Base-by-base conservation (phyloP, 2,797 vertebrate species). In the Pseudomugil tenellus region DNA sequence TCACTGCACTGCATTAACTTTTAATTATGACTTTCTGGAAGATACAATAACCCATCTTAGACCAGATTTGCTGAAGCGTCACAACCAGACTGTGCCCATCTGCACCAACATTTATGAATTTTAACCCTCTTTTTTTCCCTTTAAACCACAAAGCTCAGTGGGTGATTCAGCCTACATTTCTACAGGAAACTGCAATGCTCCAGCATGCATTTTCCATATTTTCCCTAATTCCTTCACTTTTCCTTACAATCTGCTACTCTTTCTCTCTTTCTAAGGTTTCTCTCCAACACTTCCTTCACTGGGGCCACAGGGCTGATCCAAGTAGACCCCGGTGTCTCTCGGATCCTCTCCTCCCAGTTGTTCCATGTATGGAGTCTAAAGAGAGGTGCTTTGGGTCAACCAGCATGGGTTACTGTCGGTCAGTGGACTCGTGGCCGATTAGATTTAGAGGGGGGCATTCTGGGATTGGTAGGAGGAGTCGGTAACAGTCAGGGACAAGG, bases 401-500 rank as follows among this genome's bases (percentile, higher is more conserved):
- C 97, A 0, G 93, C 96, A 32, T 99, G 97, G 98, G 95, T 97
- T 66, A 98, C 96, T 0, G 92, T 96, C 65, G 97, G 95, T 58
- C 92, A 92, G 70, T 99, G 97, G 97, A 89, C 62, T 17, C 87
- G 92, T 0, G 94, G 96, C 37, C 84, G 66, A 31, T 90, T 99
- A 89, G 92, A 95, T 63, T 83, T 95, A n/a, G 96, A 96, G 63
- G 94, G 93, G 0, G 91, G 92, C 31, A 79, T 89, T 48, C 46
- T 76, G 2, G 94, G 86, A 87, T 92, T 94, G 19, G 93, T 89
- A 52, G 91, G 89, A 12, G 88, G 89, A 4, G 87, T 88, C 19
- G 84, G 89, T 13, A 83, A 79, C 74, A 76, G 70, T 78, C 79
- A 85, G 60, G 81, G 87, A 48, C 76, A 89, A 77, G 76, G 91